Base-by-base conservation (phyloP, 2,797 vertebrate species). In the Danionella dracula region DNA sequence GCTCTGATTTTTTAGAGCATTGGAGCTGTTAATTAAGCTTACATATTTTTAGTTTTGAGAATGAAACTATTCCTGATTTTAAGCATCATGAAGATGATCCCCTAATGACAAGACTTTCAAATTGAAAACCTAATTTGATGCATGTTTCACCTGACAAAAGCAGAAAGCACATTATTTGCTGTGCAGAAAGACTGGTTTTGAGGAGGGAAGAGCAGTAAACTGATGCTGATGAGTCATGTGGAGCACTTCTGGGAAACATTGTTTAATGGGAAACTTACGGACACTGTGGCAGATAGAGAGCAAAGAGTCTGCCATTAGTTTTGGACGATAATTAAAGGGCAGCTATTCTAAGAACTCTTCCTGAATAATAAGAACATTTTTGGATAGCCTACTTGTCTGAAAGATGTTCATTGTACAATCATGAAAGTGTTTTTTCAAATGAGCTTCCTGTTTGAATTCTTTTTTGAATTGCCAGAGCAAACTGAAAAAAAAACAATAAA, bases 181-280 rank as follows among this genome's bases (percentile, higher is more conserved):
- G 27, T 27, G 23, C 9, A 6, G 58, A 42, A 12, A 40, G 50
- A n/a, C n/a, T 34, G 13, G 23, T 66, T 76, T 32, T 51, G 66
- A 53, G 53, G 42, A 54, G 23, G 62, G 51, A 70, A 58, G 35
- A 58, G 60, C 74, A 70, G 51, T 69, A 72, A 72, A 54, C 40
- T 66, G 42, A 49, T 20, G 27, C 29, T 32, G 42, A 58, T 27
- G 23, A 27, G 23, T 60, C 59, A 79, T 76, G 56, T 75, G 70
- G 64, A 71, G 61, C 19, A 44, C 55, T 74, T 73, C 71, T 76
- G 73, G 71, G 57, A 74, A 71, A 66, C 17, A 31, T 9, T 38
- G 32, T 44, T 60, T 40, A 38, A 41, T 40, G 46, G 48, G 56
- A 31, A 56, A 58, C 34, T 66, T 66, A 72, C 72, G 46, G 56